These are phyloP conservation scores for Cryptotermes secundus DNA, from an alignment of 1,140 invertebrate species.

Conservation along the genomic window DNA sequence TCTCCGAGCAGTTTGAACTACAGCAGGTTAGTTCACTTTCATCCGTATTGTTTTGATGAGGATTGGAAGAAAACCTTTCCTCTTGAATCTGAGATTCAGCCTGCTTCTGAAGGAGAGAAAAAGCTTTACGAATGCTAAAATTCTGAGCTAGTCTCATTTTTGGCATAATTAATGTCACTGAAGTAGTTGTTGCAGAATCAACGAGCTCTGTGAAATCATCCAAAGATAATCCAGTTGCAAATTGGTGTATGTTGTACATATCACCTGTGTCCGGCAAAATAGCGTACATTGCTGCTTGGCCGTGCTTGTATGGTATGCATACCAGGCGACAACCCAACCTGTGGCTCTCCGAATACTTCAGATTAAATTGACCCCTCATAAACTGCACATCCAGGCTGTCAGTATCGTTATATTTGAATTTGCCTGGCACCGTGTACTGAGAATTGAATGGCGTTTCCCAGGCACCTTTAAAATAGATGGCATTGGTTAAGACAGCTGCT, in stretches of 20 bases:
- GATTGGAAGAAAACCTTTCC: neutral
- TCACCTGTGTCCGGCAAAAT: slow-evolving; percentile 45
- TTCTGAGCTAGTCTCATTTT: slow-evolving; percentile 23
- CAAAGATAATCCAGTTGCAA: neutral
- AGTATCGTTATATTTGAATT: neutral
- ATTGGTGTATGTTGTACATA: neutral
- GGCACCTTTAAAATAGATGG: slow-evolving; percentile 30
- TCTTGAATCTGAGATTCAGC: no score
- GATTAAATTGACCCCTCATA: slow-evolving; percentile 29
- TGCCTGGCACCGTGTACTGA: neutral
- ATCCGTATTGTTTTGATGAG: neutral
- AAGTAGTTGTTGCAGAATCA: neutral
- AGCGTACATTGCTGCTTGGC: slow-evolving; percentile 47
- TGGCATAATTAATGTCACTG: slow-evolving; percentile 26
- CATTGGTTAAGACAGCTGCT: slow-evolving; percentile 23
- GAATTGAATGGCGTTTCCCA: slow-evolving; percentile 33
- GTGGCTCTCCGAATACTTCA: neutral
- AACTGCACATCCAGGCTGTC: neutral
- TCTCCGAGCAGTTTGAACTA: neutral
- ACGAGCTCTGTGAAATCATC: neutral
- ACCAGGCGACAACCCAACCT: slow-evolving; percentile 42
- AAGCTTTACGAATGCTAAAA: neutral
- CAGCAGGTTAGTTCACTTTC: neutral
- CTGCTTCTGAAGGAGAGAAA: neutral
- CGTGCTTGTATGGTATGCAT: slow-evolving; percentile 49